These are phyloP conservation scores for Teleopsis dalmanni DNA, from an alignment of 1,140 invertebrate genomes.

Conservation along the genomic window DNA sequence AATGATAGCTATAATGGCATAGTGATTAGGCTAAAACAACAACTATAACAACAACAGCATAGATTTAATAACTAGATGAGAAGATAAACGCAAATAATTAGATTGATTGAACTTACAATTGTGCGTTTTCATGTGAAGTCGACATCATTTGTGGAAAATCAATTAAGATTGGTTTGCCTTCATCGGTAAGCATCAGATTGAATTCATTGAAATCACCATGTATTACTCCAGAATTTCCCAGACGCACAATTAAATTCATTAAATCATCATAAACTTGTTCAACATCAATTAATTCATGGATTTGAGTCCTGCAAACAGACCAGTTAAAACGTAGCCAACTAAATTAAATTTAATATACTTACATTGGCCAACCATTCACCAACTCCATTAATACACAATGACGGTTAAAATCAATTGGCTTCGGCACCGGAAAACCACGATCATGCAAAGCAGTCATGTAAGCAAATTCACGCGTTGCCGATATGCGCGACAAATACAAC, in stretches of 20 bases:
- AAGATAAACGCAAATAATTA: too few species aligned
- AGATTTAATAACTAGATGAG: too few species aligned
- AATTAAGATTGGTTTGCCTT: conserved; percentile 80
- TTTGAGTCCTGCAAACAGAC: conserved; percentile 60
- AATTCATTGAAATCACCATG: conserved; percentile 99
- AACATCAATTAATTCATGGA: conserved; percentile 69
- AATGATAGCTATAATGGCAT: too few species aligned
- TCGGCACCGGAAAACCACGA: conserved; percentile 88
- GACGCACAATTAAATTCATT: conserved; percentile 86
- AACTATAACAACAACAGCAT: too few species aligned
- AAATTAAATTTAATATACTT: conserved; percentile 34
- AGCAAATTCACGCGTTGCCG: conserved; percentile 95
- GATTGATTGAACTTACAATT: conserved; percentile 68
- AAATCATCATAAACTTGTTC: conserved; percentile 84
- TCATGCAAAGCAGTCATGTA: conserved; percentile 94
- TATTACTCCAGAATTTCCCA: conserved; percentile 93
- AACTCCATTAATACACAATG: conserved; percentile 97
- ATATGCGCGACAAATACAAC: conserved; percentile 95
- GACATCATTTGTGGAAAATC: conserved; percentile 99
- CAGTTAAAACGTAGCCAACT: not conserved
- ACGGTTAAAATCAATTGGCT: conserved; percentile 89
- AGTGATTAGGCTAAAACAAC: too few species aligned
- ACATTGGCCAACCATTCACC: conserved; percentile 69
- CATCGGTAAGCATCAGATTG: conserved; percentile 84
- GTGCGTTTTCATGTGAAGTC: conserved; percentile 83